Evolutionary conservation across 2,113 vertebrate species (phyloP), one percentile per base, ranked within the genome.

Genomic region (Montifringilla adamsi): DNA sequence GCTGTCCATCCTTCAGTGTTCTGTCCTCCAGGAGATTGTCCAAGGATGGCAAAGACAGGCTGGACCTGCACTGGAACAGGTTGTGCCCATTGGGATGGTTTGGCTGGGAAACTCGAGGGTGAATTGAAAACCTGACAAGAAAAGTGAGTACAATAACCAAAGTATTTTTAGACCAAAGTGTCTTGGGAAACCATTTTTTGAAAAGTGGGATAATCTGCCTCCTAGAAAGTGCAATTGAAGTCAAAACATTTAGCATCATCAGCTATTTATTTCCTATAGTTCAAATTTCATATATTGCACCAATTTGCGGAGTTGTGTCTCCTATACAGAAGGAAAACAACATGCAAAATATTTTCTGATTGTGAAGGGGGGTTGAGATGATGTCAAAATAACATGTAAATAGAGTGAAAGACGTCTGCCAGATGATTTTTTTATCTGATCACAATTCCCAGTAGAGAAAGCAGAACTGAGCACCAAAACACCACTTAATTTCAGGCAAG

Each of bases 201-300:
- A 66, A n/a, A 72, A 91, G 53, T 76, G 49, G 41, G 85, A 87
- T 85, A 73, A 79, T 78, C 41, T 88, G 53, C 53, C 75, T 90
- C 37, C 18, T 52, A 60, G 58, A 88, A 87, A 85, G 94, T 96
- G 81, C 90, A 83, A 15, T 79, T 84, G 58, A 85, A 91, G 76
- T 80, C 26, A 50, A 52, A 95, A 85, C 55, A 83, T 85, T 94
- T 79, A 85, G 26, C 66, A 84, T 87, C 49, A 66, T 62, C 49
- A 85, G 19, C 53, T 87, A 13, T 52, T 55, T 85, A 81, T 63
- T 93, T 64, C 78, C 70, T 52, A 1, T 18, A 44, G 84, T 47
- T 89, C 30, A 49, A 20, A 68, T 83, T 83, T 76, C 70, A 49
- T 33, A 18, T 67, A 52, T 76, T 75, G 62, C 26, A 73, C 41